phyloP scores from a whole-genome alignment of 2,113 vertebrate genomes.

The Mellivora capensis region DNA sequence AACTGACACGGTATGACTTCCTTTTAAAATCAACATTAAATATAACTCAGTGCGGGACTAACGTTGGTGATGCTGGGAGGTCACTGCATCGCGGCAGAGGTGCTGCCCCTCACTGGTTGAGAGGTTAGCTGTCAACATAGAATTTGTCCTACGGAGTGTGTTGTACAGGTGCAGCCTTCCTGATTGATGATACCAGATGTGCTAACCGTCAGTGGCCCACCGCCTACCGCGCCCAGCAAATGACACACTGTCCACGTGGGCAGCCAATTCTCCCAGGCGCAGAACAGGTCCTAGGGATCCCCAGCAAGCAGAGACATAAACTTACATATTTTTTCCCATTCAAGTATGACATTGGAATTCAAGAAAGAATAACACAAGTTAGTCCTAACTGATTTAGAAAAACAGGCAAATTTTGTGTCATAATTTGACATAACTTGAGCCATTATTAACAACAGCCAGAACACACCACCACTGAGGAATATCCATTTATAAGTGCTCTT shows the following conservation, averaged over 20 bases:
- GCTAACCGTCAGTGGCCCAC: neutral
- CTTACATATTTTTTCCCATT: neutral
- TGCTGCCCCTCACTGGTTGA: accelerated
- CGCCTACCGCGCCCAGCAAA: neutral
- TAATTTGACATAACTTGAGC: neutral
- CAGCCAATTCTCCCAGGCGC: neutral
- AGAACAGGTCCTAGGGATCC: neutral
- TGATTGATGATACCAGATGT: neutral
- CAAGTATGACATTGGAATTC: neutral
- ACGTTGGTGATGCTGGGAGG: neutral
- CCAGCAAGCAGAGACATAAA: neutral
- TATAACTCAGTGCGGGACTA: neutral
- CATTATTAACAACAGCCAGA: neutral
- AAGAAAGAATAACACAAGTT: neutral
- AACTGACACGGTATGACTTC: neutral
- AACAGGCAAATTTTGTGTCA: neutral
- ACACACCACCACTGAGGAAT: neutral
- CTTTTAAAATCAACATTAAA: neutral
- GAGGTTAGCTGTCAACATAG: neutral
- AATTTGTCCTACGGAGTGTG: neutral
- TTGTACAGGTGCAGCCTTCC: neutral
- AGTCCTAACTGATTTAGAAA: neutral
- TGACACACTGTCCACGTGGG: neutral
- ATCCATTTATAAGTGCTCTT: neutral
- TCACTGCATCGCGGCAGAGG: neutral